Percentiles rank a stretch among this genome's conserved stretches.
Evolutionary conservation across 2,113 vertebrate species (phyloP).

Genomic region (Merops nubicus): DNA sequence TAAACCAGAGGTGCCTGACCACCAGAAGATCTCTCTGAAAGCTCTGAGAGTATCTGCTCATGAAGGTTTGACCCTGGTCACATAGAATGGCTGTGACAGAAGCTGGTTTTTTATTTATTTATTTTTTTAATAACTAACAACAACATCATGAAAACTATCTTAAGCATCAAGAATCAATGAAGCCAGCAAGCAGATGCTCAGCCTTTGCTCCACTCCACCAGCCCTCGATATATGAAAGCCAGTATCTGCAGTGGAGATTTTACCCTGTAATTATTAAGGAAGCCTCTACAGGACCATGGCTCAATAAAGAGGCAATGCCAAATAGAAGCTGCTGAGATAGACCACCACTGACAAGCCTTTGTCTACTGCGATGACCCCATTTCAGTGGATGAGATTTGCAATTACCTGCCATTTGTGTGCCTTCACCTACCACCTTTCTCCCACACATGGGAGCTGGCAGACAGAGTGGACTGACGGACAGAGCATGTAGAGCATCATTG

Average conservation of each 20-base stretch:
- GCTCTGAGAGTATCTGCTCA: neutral
- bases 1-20: neutral
- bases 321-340: neutral
- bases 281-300: neutral
- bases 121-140: neutral
- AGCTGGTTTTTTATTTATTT: neutral
- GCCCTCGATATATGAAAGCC: neutral
- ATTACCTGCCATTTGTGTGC: neutral
- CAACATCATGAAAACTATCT: neutral
- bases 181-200: neutral
- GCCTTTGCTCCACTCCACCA: neutral
- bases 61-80: neutral
- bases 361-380: neutral
- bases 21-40: neutral
- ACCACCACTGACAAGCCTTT: neutral
- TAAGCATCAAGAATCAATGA: neutral
- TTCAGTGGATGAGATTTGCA: neutral
- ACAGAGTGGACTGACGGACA: fast-evolving
- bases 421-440: neutral
- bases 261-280: neutral
- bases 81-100: neutral
- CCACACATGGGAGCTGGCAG: fast-evolving
- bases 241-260: neutral
- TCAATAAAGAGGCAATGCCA: neutral
- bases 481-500: neutral